A percentile compares a stretch with the other conserved stretches of the same genome.
Evolutionary conservation across 2,888 invertebrate species (phyloP).

Genomic region (Penaeus monodon): DNA sequence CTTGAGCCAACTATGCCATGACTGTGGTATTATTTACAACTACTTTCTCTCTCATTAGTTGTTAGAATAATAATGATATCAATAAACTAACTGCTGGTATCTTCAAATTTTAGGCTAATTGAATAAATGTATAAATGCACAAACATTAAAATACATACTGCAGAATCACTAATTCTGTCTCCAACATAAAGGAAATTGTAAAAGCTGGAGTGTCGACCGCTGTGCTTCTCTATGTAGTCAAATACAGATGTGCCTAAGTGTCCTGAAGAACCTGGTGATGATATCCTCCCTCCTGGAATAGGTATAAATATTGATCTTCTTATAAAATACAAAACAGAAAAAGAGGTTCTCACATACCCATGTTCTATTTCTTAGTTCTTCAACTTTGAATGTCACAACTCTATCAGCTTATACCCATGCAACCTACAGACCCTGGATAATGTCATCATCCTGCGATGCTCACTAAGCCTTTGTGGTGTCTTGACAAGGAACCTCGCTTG

Average conservation of each 20-base stretch:
- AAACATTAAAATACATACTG: constrained; percentile 72
- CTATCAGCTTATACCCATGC: neutral
- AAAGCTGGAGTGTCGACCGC: constrained; percentile 88
- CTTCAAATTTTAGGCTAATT: too few relatives aligned
- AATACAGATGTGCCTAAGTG: constrained; percentile 87
- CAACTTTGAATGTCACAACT: too few relatives aligned
- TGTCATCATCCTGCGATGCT: constrained; percentile 66
- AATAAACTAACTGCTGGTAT: too few relatives aligned
- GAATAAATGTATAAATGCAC: too few relatives aligned
- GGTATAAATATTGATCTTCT: constrained; percentile 63
- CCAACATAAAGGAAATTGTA: constrained; percentile 90
- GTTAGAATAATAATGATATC: too few relatives aligned
- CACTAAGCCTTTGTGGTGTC: constrained; percentile 67
- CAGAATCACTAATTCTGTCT: constrained; percentile 79
- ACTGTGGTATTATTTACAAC: too few relatives aligned
- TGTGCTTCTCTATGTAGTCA: constrained; percentile 92
- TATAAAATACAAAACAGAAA: neutral
- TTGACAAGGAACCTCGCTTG: constrained; percentile 74
- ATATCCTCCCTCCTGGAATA: constrained; percentile 69
- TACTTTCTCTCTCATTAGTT: too few relatives aligned
- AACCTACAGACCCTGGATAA: constrained; percentile 50
- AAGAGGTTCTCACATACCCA: too few relatives aligned
- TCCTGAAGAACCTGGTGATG: constrained; percentile 71
- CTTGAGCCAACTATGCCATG: too few relatives aligned
- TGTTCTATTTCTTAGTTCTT: too few relatives aligned